These are phyloP conservation scores for Maniola jurtina DNA, from an alignment of 1,140 invertebrate species.

Conservation along the genomic window DNA sequence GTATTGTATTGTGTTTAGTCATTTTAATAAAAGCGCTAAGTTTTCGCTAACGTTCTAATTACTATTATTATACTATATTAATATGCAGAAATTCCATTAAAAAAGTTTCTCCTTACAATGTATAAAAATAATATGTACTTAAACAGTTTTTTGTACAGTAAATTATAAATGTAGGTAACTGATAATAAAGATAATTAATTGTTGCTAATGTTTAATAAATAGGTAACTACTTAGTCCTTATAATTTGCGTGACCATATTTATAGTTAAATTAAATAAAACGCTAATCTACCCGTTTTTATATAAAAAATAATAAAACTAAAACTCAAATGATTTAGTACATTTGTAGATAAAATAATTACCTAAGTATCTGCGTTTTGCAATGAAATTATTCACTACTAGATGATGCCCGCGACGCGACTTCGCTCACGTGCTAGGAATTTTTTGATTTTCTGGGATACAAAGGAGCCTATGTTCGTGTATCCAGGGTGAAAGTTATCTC, in stretches of 20 bases:
- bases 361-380: background rate
- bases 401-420: background rate
- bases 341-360: background rate
- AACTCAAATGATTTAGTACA: background rate
- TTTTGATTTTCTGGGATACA: too few species aligned
- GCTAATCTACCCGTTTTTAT: background rate
- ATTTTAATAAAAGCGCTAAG: too few species aligned
- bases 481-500: too few species aligned
- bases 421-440: background rate
- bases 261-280: background rate
- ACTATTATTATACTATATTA: too few species aligned
- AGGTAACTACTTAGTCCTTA: background rate
- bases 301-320: constrained; percentile 5
- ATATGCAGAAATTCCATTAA: too few species aligned
- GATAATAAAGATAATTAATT: background rate
- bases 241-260: constrained; percentile 11
- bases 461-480: too few species aligned
- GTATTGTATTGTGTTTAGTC: too few species aligned
- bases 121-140: too few species aligned
- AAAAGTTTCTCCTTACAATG: too few species aligned
- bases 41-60: too few species aligned
- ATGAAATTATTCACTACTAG: background rate
- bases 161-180: background rate
- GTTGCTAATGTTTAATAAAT: background rate
- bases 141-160: background rate